Conservation (phyloP, 2,888 invertebrate species). For the Drosophila colorata region DNA sequence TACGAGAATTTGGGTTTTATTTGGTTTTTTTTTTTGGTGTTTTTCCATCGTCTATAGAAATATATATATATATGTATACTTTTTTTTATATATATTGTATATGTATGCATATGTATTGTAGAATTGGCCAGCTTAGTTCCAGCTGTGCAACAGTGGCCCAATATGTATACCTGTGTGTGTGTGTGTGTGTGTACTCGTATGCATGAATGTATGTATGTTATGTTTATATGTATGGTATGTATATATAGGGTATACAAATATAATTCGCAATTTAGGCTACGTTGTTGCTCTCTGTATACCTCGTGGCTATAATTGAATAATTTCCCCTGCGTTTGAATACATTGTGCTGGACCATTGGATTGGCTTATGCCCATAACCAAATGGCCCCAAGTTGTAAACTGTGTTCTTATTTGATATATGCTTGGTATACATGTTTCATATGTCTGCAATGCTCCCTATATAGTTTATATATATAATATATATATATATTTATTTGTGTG, state of each 20-base stretch:
- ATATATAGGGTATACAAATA: constrained; percentile 61
- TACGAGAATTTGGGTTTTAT: constrained; percentile 22
- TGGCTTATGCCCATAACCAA: constrained; percentile 19
- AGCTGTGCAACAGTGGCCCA: constrained; percentile 29
- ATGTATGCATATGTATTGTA: constrained; percentile 53
- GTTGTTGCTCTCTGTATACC: constrained; percentile 52
- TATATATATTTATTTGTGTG: constrained; percentile 10
- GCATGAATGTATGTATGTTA: constrained; percentile 9
- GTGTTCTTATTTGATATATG: constrained; percentile 32
- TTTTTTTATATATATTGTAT: constrained; percentile 25
- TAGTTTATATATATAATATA: constrained; percentile 29
- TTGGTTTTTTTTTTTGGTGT: constrained; percentile 17
- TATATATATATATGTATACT: constrained; percentile 34
- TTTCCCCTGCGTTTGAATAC: constrained; percentile 36
- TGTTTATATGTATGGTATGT: constrained; percentile 17
- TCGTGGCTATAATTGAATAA: constrained; percentile 64
- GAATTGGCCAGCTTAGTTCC: constrained; percentile 28
- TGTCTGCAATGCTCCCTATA: constrained; percentile 75
- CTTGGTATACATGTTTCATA: constrained; percentile 70
- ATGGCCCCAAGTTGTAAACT: constrained; percentile 46
- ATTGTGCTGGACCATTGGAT: constrained; percentile 39
- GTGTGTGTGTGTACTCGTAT: constrained; percentile 7
- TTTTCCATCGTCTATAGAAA: constrained; percentile 46
- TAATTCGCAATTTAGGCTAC: constrained; percentile 52
- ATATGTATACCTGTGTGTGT: constrained; percentile 20